Percentiles rank a stretch among this genome's conserved stretches.
Conservation (phyloP, 2,888 invertebrate species). For the Plebejus argus region DNA sequence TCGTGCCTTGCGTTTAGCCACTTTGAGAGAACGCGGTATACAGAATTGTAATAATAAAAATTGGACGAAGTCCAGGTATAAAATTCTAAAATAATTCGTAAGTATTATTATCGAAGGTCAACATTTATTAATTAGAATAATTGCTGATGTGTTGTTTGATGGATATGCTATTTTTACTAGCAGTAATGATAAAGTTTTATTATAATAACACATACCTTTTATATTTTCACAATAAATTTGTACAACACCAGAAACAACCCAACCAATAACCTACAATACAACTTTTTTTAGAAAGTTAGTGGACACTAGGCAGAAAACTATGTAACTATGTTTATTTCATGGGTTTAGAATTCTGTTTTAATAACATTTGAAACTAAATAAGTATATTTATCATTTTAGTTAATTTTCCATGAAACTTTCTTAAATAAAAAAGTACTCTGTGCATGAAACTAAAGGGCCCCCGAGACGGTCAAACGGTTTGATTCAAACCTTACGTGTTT, state of each 20-base stretch:
- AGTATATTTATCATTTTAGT: background rate
- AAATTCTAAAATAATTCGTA: constrained; percentile 74
- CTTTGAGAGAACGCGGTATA: constrained; percentile 15
- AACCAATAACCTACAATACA: no score
- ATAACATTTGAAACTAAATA: background rate
- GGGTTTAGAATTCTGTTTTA: background rate
- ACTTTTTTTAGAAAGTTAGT: background rate
- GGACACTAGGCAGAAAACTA: background rate
- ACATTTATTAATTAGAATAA: constrained; percentile 50
- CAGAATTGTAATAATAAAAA: constrained; percentile 55
- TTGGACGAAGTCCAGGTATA: constrained; percentile 73
- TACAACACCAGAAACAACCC: no score
- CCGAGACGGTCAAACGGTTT: no score
- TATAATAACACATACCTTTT: background rate
- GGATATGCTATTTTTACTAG: background rate
- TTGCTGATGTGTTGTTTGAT: background rate
- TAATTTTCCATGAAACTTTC: background rate
- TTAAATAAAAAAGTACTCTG: no score
- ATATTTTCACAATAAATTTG: no score
- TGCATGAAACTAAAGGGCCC: no score
- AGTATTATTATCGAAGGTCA: constrained; percentile 58
- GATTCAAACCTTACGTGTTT: no score
- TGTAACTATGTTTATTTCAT: background rate
- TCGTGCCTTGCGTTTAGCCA: background rate
- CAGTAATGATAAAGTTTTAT: background rate